These are phyloP conservation scores for Eledona agricola DNA, from an alignment of 2,888 invertebrate genomes.

Conservation along the genomic window DNA sequence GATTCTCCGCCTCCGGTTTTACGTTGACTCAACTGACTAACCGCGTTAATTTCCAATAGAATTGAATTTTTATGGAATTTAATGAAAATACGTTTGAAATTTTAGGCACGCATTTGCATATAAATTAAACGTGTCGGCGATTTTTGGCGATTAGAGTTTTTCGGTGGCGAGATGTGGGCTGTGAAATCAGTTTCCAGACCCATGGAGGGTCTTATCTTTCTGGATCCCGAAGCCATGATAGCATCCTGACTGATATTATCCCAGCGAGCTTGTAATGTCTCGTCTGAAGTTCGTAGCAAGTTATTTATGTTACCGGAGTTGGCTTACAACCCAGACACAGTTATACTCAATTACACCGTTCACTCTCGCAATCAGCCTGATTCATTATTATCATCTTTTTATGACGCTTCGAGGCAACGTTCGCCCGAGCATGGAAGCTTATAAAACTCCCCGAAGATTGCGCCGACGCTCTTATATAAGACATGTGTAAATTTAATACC, in stretches of 20 bases:
- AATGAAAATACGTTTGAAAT: slow-evolving; percentile 19
- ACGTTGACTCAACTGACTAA: too few species aligned
- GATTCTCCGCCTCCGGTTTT: too few species aligned
- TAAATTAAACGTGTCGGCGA: slow-evolving; percentile 19
- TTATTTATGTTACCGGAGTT: slow-evolving; percentile 44
- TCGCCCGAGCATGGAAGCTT: too few species aligned
- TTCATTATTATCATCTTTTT: slow-evolving; percentile 22
- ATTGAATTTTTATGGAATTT: slow-evolving; percentile 16
- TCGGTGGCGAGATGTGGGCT: slow-evolving; percentile 23
- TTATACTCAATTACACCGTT: slow-evolving; percentile 34
- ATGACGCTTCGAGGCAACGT: too few species aligned
- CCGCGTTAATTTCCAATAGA: slow-evolving; percentile 20
- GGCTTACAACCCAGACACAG: slow-evolving; percentile 34
- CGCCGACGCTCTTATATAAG: too few species aligned
- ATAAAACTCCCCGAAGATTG: too few species aligned
- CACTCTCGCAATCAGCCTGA: slow-evolving; percentile 26
- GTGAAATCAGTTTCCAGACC: slow-evolving; percentile 31
- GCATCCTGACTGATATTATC: slow-evolving; percentile 46
- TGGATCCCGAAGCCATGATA: slow-evolving; percentile 29
- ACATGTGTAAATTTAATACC: too few species aligned
- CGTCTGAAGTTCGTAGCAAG: slow-evolving; percentile 42
- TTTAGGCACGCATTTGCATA: slow-evolving; percentile 27
- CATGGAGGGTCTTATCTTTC: slow-evolving; percentile 28
- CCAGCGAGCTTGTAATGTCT: slow-evolving; percentile 46
- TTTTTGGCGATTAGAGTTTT: slow-evolving; percentile 5